Conservation (phyloP, 2,888 invertebrate species). For the Epicampocera succincta region DNA sequence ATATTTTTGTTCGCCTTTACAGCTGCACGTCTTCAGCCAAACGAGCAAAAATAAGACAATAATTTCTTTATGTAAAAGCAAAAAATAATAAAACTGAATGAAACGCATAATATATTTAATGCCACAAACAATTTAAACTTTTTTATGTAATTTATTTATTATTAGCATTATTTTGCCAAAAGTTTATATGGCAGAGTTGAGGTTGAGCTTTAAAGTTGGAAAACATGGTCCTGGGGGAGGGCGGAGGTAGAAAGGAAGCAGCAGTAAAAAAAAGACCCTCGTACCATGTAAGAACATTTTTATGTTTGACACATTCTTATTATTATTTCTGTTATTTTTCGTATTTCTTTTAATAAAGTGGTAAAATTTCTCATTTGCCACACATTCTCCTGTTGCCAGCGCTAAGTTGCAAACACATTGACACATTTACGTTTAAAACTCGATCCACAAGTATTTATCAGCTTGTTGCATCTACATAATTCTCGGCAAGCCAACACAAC, state of each 20-base stretch:
- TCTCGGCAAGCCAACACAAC: conserved; percentile 24
- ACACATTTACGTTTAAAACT: conserved; percentile 33
- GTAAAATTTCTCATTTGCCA: conserved; percentile 21
- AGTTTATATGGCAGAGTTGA: conserved; percentile 29
- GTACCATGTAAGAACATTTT: not conserved
- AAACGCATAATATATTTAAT: conserved; percentile 42
- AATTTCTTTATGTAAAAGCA: conserved; percentile 38
- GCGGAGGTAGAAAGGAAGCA: too few species aligned
- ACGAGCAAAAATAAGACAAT: conserved; percentile 42
- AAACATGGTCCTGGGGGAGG: too few species aligned
- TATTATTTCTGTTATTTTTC: not conserved
- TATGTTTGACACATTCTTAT: not conserved
- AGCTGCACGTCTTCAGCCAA: conserved; percentile 10
- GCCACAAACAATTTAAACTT: conserved; percentile 44
- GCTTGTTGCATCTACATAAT: conserved; percentile 3
- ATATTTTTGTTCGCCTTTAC: not conserved
- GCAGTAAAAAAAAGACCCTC: not conserved
- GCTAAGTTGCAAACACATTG: conserved; percentile 26
- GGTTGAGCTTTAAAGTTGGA: conserved; percentile 23
- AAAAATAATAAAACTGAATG: not conserved
- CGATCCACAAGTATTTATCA: not conserved
- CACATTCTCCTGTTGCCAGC: conserved; percentile 24
- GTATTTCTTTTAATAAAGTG: conserved; percentile 62
- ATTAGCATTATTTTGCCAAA: not conserved
- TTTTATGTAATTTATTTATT: conserved; percentile 21